Base-by-base conservation (phyloP, 2,113 vertebrate species). In the Cheilinus undulatus region DNA sequence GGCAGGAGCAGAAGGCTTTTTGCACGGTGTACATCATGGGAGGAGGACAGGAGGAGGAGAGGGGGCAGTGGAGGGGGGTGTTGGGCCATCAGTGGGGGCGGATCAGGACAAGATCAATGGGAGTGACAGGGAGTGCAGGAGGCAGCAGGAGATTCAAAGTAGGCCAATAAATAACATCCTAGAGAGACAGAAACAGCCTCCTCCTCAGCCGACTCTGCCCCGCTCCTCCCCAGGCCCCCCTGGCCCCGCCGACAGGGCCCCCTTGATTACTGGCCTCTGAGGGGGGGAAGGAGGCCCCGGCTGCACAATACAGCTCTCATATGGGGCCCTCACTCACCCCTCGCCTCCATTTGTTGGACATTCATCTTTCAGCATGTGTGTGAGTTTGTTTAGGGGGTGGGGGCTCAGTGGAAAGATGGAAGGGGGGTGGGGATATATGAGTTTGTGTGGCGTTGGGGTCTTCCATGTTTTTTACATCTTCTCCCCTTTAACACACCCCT, bases 131-230 rank as follows among this genome's bases (percentile, higher is more conserved):
- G 87, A 91, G 86, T 88, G 88, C 85, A 93, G 76, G 78, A 90
- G 87, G 88, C 90, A 91, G 83, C 89, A 88, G 82, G 86, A 85
- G 92, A 89, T 90, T 89, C 91, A 85, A 92, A 90, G 89, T 88
- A 88, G 85, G 85, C 88, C 91, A 92, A 92, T 94, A 93, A 93
- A 94, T 93, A 93, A 93, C 89, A 88, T 92, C 92, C 92, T 86
- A 92, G 87, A 73, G 86, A 90, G 84, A 89, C 74, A 87, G 75
- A 59, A 32, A 78, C 76, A 38, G 80, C 81, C 89, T 67, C 80
- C 82, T 70, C 75, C 65, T 83, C 72, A 54, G 73, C 78, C 34
- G 7, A 53, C 42, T 28, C 68, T 62, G 64, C 66, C 88, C 84
- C 17, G 1, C 38, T 60, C 62, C 78, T 62, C 74, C 78, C 78